phyloP scores from a whole-genome alignment of 2,888 invertebrate genomes.

The Diloba caeruleocephala region DNA sequence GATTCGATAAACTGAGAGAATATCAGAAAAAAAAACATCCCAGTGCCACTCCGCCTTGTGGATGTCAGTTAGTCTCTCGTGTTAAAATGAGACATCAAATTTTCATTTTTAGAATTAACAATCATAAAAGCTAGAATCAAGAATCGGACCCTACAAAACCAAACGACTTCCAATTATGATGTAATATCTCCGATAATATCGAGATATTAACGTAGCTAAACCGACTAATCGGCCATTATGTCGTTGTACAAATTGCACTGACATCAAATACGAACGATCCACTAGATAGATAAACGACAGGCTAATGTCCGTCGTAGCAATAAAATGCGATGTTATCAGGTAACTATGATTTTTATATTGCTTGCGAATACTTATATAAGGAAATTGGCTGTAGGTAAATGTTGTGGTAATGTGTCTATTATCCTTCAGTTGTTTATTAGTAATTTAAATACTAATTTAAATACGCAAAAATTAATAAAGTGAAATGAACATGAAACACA shows the following conservation, averaged over 20 bases:
- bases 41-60: too few species aligned
- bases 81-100: too few species aligned
- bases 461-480: too few species aligned
- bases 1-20: too few species aligned
- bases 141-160: constrained; percentile 1
- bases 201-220: constrained; percentile 26
- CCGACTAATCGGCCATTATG: constrained; percentile 33
- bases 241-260: constrained; percentile 37
- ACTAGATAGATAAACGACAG: constrained; percentile 50
- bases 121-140: too few species aligned
- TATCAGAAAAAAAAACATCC: too few species aligned
- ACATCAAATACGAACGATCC: constrained; percentile 46
- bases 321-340: constrained; percentile 37
- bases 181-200: constrained; percentile 20
- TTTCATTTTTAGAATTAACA: too few species aligned
- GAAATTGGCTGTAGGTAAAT: not conserved
- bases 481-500: too few species aligned
- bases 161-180: constrained; percentile 1
- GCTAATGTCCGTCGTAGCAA: constrained; percentile 29
- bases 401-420: constrained; percentile 14
- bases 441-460: too few species aligned
- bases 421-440: not conserved
- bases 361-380: constrained; percentile 22
- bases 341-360: constrained; percentile 29
- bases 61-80: too few species aligned